phyloP scores from a whole-genome alignment of 2,113 vertebrate species.

The Cettia cetti region DNA sequence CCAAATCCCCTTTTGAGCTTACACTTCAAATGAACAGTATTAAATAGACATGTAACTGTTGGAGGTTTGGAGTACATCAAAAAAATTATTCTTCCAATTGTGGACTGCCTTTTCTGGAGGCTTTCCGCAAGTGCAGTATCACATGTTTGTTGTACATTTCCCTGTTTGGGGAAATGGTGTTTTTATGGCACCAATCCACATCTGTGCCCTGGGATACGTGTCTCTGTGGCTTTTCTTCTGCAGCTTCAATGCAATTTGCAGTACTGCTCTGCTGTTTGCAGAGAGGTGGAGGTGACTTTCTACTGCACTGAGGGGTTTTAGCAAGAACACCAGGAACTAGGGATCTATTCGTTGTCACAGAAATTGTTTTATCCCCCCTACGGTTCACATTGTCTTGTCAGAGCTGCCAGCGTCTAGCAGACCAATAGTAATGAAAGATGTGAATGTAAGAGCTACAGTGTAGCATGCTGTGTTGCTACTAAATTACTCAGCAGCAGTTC shows the following conservation, averaged over 20 bases:
- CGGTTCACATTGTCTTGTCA: background rate
- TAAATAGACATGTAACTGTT: background rate
- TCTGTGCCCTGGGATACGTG: background rate
- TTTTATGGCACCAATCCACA: background rate
- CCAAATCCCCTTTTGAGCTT: background rate
- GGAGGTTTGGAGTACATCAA: background rate
- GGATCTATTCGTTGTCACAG: background rate
- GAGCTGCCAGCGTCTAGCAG: background rate
- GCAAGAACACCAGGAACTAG: background rate
- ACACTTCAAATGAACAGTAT: background rate
- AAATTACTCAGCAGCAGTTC: conserved; percentile 46
- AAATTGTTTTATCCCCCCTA: background rate
- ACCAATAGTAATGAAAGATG: background rate
- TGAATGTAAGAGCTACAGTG: background rate
- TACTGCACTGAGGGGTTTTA: background rate
- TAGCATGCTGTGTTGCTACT: conserved; percentile 4
- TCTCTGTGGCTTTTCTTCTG: background rate
- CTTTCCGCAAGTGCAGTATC: background rate
- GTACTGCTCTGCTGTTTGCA: background rate
- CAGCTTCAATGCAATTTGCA: background rate
- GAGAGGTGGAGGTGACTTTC: background rate
- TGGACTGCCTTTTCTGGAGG: background rate
- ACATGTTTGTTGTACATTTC: background rate
- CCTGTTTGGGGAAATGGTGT: background rate
- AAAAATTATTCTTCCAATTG: background rate